Evolutionary conservation across 1,140 invertebrate genomes (phyloP).

Genomic region (Hylyphantes graminicola): DNA sequence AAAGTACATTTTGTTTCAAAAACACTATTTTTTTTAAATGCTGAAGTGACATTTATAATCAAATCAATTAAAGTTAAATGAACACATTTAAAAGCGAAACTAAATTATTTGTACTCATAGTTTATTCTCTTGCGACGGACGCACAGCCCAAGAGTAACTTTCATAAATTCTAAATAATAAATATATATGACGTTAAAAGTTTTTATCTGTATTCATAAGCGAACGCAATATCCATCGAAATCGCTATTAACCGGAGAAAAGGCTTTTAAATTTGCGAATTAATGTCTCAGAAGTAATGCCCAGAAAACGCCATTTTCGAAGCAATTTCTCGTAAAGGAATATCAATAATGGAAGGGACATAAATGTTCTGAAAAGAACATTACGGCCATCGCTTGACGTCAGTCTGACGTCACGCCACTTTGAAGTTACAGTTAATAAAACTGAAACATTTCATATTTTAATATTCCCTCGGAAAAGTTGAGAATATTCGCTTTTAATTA

Average conservation of each 20-base stretch:
- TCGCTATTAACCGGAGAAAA: not conserved
- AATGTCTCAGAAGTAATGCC: not conserved
- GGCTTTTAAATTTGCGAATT: not conserved
- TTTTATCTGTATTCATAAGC: not conserved
- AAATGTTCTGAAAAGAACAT: conserved; percentile 10
- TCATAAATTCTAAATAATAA: not conserved
- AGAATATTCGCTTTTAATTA: too few species aligned
- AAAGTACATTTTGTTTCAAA: too few species aligned
- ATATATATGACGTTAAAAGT: not conserved
- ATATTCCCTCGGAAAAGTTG: too few species aligned
- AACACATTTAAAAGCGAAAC: too few species aligned
- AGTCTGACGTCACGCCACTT: not conserved
- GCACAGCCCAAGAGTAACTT: too few species aligned
- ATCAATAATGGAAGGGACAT: not conserved
- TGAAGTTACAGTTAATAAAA: conserved; percentile 3
- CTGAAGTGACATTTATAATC: too few species aligned
- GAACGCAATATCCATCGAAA: not conserved
- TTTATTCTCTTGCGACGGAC: too few species aligned
- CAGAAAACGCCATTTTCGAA: not conserved
- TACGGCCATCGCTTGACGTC: conserved; percentile 3
- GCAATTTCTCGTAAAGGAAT: conserved; percentile 7
- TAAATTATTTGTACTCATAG: too few species aligned
- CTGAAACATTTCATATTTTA: conserved; percentile 17
- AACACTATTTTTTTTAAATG: too few species aligned
- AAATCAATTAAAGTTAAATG: too few species aligned